These are phyloP conservation scores for Caenorhabditis drosophilae DNA, from an alignment of 2,888 invertebrate genomes.

Conservation along the genomic window DNA sequence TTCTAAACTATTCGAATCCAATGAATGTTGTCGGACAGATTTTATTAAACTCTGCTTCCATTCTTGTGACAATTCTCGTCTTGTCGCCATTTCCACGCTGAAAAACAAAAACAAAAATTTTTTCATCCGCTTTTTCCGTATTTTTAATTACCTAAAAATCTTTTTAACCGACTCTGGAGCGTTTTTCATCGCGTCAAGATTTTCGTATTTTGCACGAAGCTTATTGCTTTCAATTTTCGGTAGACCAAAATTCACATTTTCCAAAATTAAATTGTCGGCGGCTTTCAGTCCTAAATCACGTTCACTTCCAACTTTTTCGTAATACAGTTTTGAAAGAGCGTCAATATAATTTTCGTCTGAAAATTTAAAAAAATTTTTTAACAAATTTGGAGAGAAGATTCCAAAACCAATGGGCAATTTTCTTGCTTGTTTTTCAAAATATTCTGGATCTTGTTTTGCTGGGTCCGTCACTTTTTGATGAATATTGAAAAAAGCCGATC, in stretches of 20 bases:
- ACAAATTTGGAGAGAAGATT: constrained; percentile 1
- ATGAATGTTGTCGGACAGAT: constrained; percentile 54
- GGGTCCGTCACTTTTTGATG: constrained; percentile 67
- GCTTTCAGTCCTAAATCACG: constrained; percentile 64
- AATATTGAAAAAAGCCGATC: constrained; percentile 56
- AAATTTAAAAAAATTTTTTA: constrained; percentile 8
- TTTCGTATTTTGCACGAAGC: constrained; percentile 54
- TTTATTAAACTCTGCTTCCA: constrained; percentile 62
- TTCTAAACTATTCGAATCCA: constrained; percentile 57
- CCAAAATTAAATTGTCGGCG: constrained; percentile 56
- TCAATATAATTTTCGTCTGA: constrained; percentile 66
- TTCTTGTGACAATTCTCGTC: constrained; percentile 58
- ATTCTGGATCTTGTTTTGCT: constrained; percentile 61
- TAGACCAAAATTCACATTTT: constrained; percentile 57
- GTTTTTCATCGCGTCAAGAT: constrained; percentile 54
- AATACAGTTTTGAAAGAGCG: constrained; percentile 57
- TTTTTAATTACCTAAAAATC: constrained; percentile 51
- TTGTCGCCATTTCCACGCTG: constrained; percentile 61
- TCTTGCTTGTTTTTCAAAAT: constrained; percentile 64
- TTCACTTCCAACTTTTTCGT: constrained; percentile 65
- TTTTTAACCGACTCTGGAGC: constrained; percentile 64
- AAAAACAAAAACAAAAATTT: constrained; percentile 11
- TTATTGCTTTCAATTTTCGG: constrained; percentile 54
- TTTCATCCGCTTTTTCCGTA: not conserved
- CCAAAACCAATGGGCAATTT: constrained; percentile 58